These are phyloP conservation scores for Notolepis coatsorum DNA, from an alignment of 2,797 vertebrate genomes.

Conservation along the genomic window DNA sequence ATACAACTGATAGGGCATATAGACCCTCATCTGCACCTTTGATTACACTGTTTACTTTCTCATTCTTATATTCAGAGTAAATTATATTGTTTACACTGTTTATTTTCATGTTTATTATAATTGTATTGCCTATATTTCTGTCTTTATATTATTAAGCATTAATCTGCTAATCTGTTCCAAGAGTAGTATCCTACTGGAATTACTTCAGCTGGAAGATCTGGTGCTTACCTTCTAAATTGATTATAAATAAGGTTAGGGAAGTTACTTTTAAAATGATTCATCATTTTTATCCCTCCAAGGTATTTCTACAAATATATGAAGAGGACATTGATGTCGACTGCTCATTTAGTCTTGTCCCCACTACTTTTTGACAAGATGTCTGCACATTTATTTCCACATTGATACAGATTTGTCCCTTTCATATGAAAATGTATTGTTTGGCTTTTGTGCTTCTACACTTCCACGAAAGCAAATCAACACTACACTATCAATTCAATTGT, in stretches of 20 bases:
- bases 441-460: background rate
- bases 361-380: too few relatives aligned
- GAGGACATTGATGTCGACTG: background rate
- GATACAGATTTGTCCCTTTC: background rate
- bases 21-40: too few relatives aligned
- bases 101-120: too few relatives aligned
- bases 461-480: background rate
- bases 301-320: background rate
- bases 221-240: background rate
- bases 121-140: too few relatives aligned
- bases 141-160: background rate
- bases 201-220: background rate
- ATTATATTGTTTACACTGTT: too few relatives aligned
- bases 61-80: too few relatives aligned
- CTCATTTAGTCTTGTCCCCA: background rate
- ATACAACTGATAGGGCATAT: background rate
- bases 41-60: too few relatives aligned
- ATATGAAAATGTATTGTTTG: background rate
- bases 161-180: background rate
- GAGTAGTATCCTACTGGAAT: background rate
- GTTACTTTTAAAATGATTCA: background rate
- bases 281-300: background rate
- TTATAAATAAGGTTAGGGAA: background rate
- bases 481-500: background rate
- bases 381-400: background rate